Base-by-base conservation (phyloP, 1,140 invertebrate genomes). In the Euwallacea similis region DNA sequence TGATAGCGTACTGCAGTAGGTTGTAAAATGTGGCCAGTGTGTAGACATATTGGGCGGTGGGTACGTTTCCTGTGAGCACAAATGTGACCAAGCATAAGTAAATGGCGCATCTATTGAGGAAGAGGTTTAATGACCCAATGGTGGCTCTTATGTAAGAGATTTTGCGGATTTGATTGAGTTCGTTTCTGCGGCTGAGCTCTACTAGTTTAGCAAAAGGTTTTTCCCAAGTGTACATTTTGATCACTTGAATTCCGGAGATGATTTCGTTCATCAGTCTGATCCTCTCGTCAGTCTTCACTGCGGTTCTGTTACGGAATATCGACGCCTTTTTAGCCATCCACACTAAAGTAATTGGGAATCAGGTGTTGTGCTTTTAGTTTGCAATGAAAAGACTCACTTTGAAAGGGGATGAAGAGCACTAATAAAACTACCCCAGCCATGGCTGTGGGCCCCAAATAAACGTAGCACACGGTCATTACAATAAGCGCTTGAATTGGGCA, bases 151-250 rank as follows among this genome's bases (percentile, higher is more conserved):
- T 87, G 69, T 88, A 88, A 11, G 76, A 78, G 42, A 73, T 72
- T 6, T 62, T 72, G 21, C 72, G 62, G 15, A 80, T 74, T 11
- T 74, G 65, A 71, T 76, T 66, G 11, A 80, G 77, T 71, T 80
- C 79, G 42, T 66, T 73, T 46, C 78, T 79, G 74, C 75, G 69
- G 10, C 62, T 64, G 9, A 64, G 8, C 72, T 74, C 70, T 0
- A 76, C 76, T 21, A 79, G 56, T 67, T 72, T 73, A 10, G 72
- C 71, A 66, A 79, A 79, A 0, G 91, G 91, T 61, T 89, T 87
- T 79, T 95, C 93, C 93, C 93, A 95, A 0, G 90, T 88, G 77
- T 94, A 94, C 93, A 96, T 95, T 83, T 97, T 97, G 46, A 83
- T 83, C 69, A 92, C 88, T 81, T 90, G 86, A 82, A 94, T 92